A percentile compares a stretch with the other conserved stretches of the same genome.
phyloP scores from a whole-genome alignment of 23 tunicate genomes.

The Halocynthia aurantium region DNA sequence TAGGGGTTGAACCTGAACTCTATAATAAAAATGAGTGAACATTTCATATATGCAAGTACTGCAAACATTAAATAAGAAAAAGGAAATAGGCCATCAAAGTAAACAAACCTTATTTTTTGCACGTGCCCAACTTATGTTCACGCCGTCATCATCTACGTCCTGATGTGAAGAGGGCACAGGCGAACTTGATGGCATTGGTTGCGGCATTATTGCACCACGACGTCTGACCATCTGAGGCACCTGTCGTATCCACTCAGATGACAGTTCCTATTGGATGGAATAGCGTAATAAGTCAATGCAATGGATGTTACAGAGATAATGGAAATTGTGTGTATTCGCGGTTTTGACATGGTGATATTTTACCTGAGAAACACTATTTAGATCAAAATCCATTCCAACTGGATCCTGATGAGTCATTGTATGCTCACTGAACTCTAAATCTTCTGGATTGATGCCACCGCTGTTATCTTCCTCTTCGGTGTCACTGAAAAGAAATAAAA shows the following conservation, averaged over 20 bases:
- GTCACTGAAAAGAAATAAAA: slow-evolving; percentile 8
- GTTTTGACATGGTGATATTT: not conserved
- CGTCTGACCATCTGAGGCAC: slow-evolving; percentile 83
- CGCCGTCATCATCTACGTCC: not conserved
- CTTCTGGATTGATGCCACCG: slow-evolving; percentile 26
- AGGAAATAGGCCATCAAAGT: not conserved
- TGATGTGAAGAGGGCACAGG: slow-evolving; percentile 1
- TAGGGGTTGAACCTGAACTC: too few species aligned
- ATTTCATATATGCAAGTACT: too few species aligned
- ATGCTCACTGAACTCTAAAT: slow-evolving; percentile 82
- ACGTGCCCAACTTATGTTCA: not conserved
- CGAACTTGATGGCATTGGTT: slow-evolving; percentile 8
- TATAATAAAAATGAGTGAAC: too few species aligned
- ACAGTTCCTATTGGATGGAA: slow-evolving; percentile 41
- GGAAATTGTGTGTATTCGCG: too few species aligned
- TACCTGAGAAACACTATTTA: slow-evolving; percentile 75
- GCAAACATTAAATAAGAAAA: too few species aligned
- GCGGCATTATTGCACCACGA: slow-evolving; percentile 55
- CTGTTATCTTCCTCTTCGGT: slow-evolving; percentile 17
- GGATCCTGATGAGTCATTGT: slow-evolving; percentile 87
- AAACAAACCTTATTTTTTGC: not conserved
- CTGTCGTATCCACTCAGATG: slow-evolving; percentile 68
- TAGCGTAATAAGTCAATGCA: too few species aligned
- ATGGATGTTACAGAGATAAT: too few species aligned
- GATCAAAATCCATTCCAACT: slow-evolving; percentile 73